These are phyloP conservation scores for Gortyna flavago DNA, from an alignment of 2,888 invertebrate genomes.

Conservation along the genomic window DNA sequence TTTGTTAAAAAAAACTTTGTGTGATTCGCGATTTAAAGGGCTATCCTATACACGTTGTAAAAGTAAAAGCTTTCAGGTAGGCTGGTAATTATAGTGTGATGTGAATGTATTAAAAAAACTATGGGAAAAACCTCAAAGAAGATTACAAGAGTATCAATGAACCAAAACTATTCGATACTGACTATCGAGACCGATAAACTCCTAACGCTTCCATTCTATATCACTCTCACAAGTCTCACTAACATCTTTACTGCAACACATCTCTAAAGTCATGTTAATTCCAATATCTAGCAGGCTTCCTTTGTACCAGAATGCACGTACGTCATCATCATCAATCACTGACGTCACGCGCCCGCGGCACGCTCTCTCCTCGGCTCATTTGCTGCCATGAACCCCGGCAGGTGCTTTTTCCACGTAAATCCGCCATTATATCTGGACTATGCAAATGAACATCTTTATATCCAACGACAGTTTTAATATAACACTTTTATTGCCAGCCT, in stretches of 20 bases:
- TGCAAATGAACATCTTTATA: constrained; percentile 61
- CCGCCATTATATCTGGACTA: constrained; percentile 62
- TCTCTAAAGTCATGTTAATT: constrained; percentile 38
- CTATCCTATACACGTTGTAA: background rate
- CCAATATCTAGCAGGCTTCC: constrained; percentile 67
- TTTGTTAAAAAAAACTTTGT: constrained; percentile 15
- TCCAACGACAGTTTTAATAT: constrained; percentile 54
- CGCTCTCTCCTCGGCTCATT: constrained; percentile 76
- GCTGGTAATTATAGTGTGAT: background rate
- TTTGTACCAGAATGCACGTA: constrained; percentile 49
- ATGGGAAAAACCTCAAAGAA: constrained; percentile 3
- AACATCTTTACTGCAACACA: constrained; percentile 2
- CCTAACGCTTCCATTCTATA: background rate
- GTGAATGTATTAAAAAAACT: constrained; percentile 6
- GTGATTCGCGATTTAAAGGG: background rate
- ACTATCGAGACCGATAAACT: background rate
- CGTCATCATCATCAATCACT: constrained; percentile 84
- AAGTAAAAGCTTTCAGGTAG: constrained; percentile 18
- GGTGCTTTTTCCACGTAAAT: constrained; percentile 64
- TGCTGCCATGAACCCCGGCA: constrained; percentile 66
- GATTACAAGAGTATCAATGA: constrained; percentile 25
- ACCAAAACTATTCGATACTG: background rate
- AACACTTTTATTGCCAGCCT: constrained; percentile 38
- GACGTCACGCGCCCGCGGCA: constrained; percentile 71
- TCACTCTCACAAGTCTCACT: background rate